phyloP scores from a whole-genome alignment of 2,888 invertebrate genomes.

The Allophyes oxyacanthae region DNA sequence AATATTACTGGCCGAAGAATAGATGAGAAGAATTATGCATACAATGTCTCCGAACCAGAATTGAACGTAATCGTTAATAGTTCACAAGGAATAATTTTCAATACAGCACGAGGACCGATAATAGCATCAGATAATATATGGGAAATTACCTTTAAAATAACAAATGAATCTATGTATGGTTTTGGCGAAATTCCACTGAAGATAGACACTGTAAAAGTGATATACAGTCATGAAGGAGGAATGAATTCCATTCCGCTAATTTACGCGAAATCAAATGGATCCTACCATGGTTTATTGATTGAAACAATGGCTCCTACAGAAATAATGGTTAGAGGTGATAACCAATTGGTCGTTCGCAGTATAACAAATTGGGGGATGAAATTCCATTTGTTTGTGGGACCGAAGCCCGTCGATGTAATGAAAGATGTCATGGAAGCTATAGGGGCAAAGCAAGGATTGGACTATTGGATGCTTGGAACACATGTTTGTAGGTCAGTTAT shows the following conservation, averaged over 20 bases:
- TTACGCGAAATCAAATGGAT: conserved; percentile 84
- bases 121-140: conserved; percentile 90
- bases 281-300: conserved; percentile 89
- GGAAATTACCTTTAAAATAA: conserved; percentile 89
- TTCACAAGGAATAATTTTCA: conserved; percentile 78
- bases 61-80: conserved; percentile 70
- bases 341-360: conserved; percentile 88
- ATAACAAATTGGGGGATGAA: conserved; percentile 81
- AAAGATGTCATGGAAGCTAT: conserved; percentile 71
- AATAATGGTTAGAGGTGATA: conserved; percentile 84
- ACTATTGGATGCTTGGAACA: conserved; percentile 85
- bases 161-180: conserved; percentile 87
- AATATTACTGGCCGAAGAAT: conserved; percentile 65
- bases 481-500: conserved; percentile 80
- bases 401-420: conserved; percentile 79
- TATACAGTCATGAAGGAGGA: conserved; percentile 84
- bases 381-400: conserved; percentile 81
- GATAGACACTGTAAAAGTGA: conserved; percentile 69
- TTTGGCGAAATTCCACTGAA: conserved; percentile 85
- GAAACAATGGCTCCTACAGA: conserved; percentile 88
- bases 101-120: conserved; percentile 88
- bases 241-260: conserved; percentile 85
- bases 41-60: conserved; percentile 72
- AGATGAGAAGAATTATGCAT: conserved; percentile 67
- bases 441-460: conserved; percentile 64